Base-by-base conservation (phyloP, 2,113 vertebrate species). In the Rutilus rutilus region DNA sequence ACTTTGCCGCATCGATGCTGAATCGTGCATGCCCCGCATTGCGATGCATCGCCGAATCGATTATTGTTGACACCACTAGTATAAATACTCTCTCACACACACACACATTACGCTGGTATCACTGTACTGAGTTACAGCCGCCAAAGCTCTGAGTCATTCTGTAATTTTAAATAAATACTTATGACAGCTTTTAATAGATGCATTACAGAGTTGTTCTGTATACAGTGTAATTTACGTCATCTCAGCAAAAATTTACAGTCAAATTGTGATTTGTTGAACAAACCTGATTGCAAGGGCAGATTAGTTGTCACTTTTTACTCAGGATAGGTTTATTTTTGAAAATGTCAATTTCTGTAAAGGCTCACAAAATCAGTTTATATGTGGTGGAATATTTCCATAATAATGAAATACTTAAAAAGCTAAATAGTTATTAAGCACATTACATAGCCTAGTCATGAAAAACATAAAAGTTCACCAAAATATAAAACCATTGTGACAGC, bases 121-220 rank as follows among this genome's bases (percentile, higher is more conserved):
- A 60, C 47, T 84, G 82, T 86, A 88, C 85, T 76, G 25, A 25
- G 50, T 77, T 84, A 71, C 85, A 89, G 85, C 77, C 78, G 85
- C 85, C 88, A 86, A 81, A 82, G 82, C 79, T 82, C 78, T 87
- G 88, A 89, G 82, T 87, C 88, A 89, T 50, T 71, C 39, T n/a
- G 57, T 74, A 69, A 82, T 87, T 89, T 87, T 87, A 87, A 82
- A 89, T 78, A 85, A 89, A 89, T 71, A 82, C 71, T 89, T 87
- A 87, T 81, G 79, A 23, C 14, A 54, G 39, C 84, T 87, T 89
- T 85, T 84, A 73, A 69, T 78, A 85, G 78, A 85, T 64, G 73
- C 73, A 82, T 80, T 73, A 78, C 67, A 71, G 78, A 57, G 6
- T n/a, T 0, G 45, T n/a, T 42, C 73, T 77, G 77, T 69, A 76